Conservation (phyloP, 2,888 invertebrate species). For the Heliothis peltigera region DNA sequence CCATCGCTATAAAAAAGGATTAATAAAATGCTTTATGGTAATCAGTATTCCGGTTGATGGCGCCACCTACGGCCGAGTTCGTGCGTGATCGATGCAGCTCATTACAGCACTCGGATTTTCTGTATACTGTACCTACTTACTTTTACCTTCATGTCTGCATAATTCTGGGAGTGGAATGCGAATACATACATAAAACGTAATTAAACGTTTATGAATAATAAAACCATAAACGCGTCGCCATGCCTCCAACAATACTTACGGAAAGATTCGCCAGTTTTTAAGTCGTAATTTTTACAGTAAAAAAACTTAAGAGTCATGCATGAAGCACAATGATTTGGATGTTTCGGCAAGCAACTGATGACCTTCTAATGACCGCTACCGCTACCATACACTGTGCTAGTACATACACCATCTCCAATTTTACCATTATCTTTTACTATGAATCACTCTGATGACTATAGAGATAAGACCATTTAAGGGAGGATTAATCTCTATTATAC, state of each 20-base stretch:
- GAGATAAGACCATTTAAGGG: background rate
- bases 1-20: slow-evolving; percentile 57
- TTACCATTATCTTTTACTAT: background rate
- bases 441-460: background rate
- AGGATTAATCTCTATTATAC: background rate
- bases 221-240: slow-evolving; percentile 28
- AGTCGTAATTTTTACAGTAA: slow-evolving; percentile 6
- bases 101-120: slow-evolving; percentile 45
- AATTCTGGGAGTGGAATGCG: slow-evolving; percentile 47
- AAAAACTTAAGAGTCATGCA: slow-evolving; percentile 3
- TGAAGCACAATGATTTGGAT: background rate
- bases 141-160: slow-evolving; percentile 55
- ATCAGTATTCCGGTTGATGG: slow-evolving; percentile 68
- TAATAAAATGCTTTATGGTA: slow-evolving; percentile 57
- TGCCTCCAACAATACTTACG: slow-evolving; percentile 26
- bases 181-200: slow-evolving; percentile 34
- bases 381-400: background rate
- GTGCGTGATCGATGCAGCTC: slow-evolving; percentile 63
- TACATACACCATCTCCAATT: background rate
- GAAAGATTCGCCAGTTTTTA: slow-evolving; percentile 37
- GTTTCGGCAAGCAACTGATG: background rate
- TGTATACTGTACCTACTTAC: slow-evolving; percentile 41
- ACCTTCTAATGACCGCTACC: background rate
- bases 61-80: slow-evolving; percentile 68
- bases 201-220: slow-evolving; percentile 31